Percentiles rank a stretch among this genome's conserved stretches.
These are phyloP conservation scores for Abrostola triplasia DNA, from an alignment of 2,888 invertebrate genomes.

Conservation along the genomic window DNA sequence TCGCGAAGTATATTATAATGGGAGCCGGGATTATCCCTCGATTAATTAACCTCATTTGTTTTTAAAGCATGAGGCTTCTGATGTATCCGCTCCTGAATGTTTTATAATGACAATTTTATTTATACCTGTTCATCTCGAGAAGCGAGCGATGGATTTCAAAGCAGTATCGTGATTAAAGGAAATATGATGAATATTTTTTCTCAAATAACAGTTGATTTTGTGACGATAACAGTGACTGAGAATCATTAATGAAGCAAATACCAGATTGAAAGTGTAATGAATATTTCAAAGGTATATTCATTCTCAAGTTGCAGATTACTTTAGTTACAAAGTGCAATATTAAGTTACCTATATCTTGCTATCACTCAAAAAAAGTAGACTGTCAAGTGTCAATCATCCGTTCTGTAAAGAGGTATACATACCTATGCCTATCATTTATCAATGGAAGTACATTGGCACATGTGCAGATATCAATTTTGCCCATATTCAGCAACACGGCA, in stretches of 20 bases:
- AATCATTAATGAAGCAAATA: too few relatives aligned
- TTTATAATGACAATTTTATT: conserved; percentile 49
- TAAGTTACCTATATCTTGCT: background rate
- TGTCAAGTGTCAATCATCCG: conserved; percentile 14
- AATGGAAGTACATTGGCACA: conserved; percentile 38
- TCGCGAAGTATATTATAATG: conserved; percentile 51
- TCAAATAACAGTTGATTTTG: background rate
- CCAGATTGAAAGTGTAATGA: too few relatives aligned
- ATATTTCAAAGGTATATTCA: too few relatives aligned
- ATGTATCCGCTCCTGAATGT: conserved; percentile 37
- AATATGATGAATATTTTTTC: conserved; percentile 5
- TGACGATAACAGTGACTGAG: too few relatives aligned
- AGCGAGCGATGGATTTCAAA: conserved; percentile 14
- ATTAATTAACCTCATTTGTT: conserved; percentile 57
- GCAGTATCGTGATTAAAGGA: conserved; percentile 10
- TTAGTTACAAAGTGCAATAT: too few relatives aligned
- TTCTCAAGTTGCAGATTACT: too few relatives aligned
- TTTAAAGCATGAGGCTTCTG: conserved; percentile 35
- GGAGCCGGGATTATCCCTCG: conserved; percentile 51
- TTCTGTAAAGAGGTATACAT: conserved; percentile 16
- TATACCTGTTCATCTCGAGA: conserved; percentile 32
- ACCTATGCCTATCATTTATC: conserved; percentile 35
- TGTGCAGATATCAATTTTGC: conserved; percentile 38
- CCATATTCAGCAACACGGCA: conserved; percentile 47
- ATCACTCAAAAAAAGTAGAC: conserved; percentile 16